Conservation (phyloP, 2,888 invertebrate genomes). For the Hymenopus coronatus region DNA sequence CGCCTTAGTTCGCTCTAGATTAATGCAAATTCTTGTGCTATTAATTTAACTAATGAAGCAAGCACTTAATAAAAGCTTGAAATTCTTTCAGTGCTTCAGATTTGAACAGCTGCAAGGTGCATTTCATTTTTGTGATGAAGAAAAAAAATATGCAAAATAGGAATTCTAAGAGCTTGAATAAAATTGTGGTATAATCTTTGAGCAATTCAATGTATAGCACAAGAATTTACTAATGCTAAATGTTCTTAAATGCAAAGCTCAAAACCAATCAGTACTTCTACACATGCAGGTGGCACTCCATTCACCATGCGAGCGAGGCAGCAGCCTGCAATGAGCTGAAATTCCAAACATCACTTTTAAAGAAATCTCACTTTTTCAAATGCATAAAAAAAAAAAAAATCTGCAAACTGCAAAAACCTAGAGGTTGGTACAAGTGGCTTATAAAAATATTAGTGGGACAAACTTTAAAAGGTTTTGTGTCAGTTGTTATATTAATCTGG, state of each 20-base stretch:
- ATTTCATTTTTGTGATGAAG: no score
- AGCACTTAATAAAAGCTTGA: no score
- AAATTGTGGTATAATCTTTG: no score
- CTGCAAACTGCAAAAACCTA: not conserved
- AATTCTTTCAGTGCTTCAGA: no score
- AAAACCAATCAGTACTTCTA: not conserved
- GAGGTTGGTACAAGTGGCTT: not conserved
- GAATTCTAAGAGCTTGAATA: no score
- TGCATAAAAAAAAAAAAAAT: not conserved
- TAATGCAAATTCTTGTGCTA: no score
- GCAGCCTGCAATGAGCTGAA: not conserved
- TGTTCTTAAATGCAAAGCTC: not conserved
- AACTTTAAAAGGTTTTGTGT: not conserved
- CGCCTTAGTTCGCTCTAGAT: no score
- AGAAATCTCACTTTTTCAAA: not conserved
- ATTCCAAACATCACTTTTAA: not conserved
- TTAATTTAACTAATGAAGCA: no score
- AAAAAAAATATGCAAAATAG: no score
- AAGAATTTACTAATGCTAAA: not conserved
- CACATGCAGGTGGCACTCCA: slow-evolving; percentile 8
- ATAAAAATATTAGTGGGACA: not conserved
- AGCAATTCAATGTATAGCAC: no score
- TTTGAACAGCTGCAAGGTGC: no score
- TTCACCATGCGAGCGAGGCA: not conserved
- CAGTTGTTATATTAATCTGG: not conserved